Evolutionary conservation across 2,888 invertebrate genomes (phyloP).

Genomic region (Ernsta delagoae): DNA sequence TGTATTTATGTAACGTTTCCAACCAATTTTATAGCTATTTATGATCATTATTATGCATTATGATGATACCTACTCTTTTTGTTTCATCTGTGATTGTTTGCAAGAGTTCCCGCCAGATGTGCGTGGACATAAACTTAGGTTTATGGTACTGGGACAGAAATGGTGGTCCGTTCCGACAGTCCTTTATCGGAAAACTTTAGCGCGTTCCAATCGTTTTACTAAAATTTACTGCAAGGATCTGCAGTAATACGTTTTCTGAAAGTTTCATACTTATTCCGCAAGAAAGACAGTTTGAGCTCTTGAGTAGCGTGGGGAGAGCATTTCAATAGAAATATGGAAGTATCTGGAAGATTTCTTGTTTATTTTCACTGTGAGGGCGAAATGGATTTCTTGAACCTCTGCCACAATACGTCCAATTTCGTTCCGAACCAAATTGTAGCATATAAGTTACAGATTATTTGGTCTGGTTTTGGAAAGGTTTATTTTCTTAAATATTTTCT

Average conservation of each 20-base stretch:
- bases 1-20: too few species aligned
- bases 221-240: conserved; percentile 29
- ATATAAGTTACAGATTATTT: too few species aligned
- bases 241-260: conserved; percentile 30
- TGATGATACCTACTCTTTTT: too few species aligned
- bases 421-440: not conserved
- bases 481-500: not conserved
- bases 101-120: too few species aligned
- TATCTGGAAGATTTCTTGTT: not conserved
- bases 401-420: not conserved
- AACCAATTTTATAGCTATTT: too few species aligned
- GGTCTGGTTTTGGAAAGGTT: too few species aligned
- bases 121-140: too few species aligned
- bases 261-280: conserved; percentile 12
- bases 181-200: conserved; percentile 42
- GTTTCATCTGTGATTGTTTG: too few species aligned
- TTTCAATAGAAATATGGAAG: conserved; percentile 2
- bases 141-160: not conserved
- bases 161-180: conserved; percentile 33
- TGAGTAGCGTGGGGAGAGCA: conserved; percentile 3
- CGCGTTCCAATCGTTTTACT: conserved; percentile 27
- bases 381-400: not conserved
- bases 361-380: not conserved
- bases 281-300: conserved; percentile 14
- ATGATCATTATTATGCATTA: too few species aligned